phyloP scores from a whole-genome alignment of 2,888 invertebrate species.

The Ernsta delagoae region DNA sequence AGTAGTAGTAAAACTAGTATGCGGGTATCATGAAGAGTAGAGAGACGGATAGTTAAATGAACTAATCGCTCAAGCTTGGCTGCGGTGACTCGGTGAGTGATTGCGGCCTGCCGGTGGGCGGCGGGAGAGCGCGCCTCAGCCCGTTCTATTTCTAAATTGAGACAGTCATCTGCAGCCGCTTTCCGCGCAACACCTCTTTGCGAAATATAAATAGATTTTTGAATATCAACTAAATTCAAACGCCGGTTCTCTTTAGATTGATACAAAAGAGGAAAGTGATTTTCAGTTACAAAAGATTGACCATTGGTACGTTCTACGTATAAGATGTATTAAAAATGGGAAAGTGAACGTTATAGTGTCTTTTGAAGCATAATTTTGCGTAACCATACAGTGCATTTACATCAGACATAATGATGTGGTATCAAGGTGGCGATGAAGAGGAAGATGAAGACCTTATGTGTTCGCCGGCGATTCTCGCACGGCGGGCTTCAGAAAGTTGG shows the following conservation, averaged over 20 bases:
- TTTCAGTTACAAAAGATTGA: background rate
- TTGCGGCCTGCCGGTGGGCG: slow-evolving; percentile 41
- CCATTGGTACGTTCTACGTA: background rate
- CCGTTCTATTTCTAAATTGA: slow-evolving; percentile 83
- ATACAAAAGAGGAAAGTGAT: slow-evolving; percentile 9
- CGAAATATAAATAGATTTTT: slow-evolving; percentile 59
- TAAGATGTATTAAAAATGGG: slow-evolving; percentile 7
- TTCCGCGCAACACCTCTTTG: slow-evolving; percentile 78
- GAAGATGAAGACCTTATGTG: slow-evolving; percentile 94
- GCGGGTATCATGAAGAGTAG: too few species aligned
- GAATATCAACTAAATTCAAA: slow-evolving; percentile 35
- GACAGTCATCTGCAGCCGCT: slow-evolving; percentile 81
- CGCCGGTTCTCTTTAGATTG: slow-evolving; percentile 23
- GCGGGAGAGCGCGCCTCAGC: slow-evolving; percentile 63
- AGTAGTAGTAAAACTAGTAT: too few species aligned
- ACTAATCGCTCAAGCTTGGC: slow-evolving; percentile 15
- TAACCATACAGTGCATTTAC: slow-evolving; percentile 46
- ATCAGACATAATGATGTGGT: slow-evolving; percentile 87
- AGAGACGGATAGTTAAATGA: slow-evolving; percentile 14
- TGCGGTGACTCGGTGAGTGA: too few species aligned
- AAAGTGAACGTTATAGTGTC: slow-evolving; percentile 13
- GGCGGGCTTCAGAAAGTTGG: slow-evolving; percentile 95
- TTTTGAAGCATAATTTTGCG: slow-evolving; percentile 19
- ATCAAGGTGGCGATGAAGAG: slow-evolving; percentile 89
- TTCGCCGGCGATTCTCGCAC: slow-evolving; percentile 94